Evolutionary conservation across 2,888 invertebrate genomes (phyloP).

Genomic region (Agapostemon virescens): DNA sequence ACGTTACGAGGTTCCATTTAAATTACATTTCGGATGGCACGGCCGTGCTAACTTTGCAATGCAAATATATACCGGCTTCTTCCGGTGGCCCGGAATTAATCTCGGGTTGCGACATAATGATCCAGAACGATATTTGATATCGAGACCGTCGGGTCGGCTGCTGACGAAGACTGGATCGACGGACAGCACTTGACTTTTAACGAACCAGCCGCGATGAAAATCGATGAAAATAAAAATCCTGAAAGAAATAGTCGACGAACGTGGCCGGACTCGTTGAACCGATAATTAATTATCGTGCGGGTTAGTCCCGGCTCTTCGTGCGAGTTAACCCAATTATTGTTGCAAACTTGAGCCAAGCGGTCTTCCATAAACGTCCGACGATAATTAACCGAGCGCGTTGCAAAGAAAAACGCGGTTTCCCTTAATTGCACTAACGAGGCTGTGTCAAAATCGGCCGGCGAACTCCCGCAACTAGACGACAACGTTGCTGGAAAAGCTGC

Average conservation of each 20-base stretch:
- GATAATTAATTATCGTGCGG: slow-evolving; percentile 47
- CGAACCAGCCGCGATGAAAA: slow-evolving; percentile 35
- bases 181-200: slow-evolving; percentile 23
- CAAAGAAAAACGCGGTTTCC: slow-evolving; percentile 16
- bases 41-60: slow-evolving; percentile 32
- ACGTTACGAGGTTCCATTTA: slow-evolving; percentile 30
- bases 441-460: background rate
- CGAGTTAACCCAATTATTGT: slow-evolving; percentile 46
- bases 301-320: slow-evolving; percentile 27
- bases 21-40: slow-evolving; percentile 30
- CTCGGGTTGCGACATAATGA: slow-evolving; percentile 32
- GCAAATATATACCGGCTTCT: slow-evolving; percentile 34
- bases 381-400: slow-evolving; percentile 35
- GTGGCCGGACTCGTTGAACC: slow-evolving; percentile 5
- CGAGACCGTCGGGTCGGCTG: slow-evolving; percentile 5
- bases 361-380: slow-evolving; percentile 32
- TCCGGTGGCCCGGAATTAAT: slow-evolving; percentile 31
- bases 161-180: background rate
- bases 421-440: slow-evolving; percentile 25
- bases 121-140: slow-evolving; percentile 49
- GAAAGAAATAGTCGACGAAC: background rate
- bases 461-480: background rate
- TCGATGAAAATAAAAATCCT: background rate
- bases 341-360: slow-evolving; percentile 1
- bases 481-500: background rate